Evolutionary conservation across 2,797 vertebrate genomes (phyloP), one percentile per base, ranked within the genome.

Genomic region (Etheostoma nigrum): DNA sequence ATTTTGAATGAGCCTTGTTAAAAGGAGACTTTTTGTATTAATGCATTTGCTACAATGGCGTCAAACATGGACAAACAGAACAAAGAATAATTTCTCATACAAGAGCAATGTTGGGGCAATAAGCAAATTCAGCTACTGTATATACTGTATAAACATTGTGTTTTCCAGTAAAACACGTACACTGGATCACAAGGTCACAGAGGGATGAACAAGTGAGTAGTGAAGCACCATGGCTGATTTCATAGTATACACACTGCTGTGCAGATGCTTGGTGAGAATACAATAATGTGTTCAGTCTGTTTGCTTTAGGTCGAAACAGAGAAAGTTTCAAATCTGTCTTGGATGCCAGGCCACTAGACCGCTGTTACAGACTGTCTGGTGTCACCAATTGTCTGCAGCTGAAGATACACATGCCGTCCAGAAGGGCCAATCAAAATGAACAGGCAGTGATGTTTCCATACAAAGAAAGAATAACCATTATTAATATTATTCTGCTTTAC

Each of bases 121-220:
- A 21, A 45, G 60, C n/a, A 69, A 76, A 69, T 12, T 59, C 48
- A 58, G 16, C 19, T 48, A 23, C 21, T 23, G 21, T 23, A 27
- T 78, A 48, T 65, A 71, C 36, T 52, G 4, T 33, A 59, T 18
- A 23, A 23, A 59, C 61, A 36, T 49, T 11, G 3, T 44, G 42
- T 49, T 51, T 49, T 12, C 14, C 7, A 25, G 67, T 52, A 48
- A 51, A 64, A 36, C 47, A 23, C 12, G 40, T 64, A 15, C 60
- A 61, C 40, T 23, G 42, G 68, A 40, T 61, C 42, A 30, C 23
- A 67, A 40, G 21, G 51, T 44, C 36, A 67, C 15, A 27, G 27
- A 48, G 6, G 25, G 27, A 68, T 44, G 14, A 27, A 21, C 16
- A 67, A 48, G n/a, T 21, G 45, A 55, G 54, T 40, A 55, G 15